phyloP scores from a whole-genome alignment of 92 coral and sea anemone genomes.

The Hydrozoanthus gracilis region DNA sequence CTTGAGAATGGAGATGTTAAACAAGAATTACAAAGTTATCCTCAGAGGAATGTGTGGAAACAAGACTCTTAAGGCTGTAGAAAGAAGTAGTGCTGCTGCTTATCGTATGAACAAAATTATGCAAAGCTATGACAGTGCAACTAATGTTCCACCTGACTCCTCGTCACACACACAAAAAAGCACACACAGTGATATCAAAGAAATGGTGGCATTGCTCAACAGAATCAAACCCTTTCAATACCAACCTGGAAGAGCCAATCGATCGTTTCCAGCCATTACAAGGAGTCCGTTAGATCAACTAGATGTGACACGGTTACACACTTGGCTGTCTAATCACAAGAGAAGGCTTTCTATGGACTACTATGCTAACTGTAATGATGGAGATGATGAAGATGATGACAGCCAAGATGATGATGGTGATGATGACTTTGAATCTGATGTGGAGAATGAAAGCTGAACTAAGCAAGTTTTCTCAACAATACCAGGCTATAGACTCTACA shows the following conservation, averaged over 20 bases:
- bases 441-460: not conserved
- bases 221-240: slow-evolving; percentile 42
- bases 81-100: no score
- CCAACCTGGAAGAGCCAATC: slow-evolving; percentile 42
- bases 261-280: slow-evolving; percentile 47
- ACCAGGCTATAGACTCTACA: not conserved
- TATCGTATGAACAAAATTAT: no score
- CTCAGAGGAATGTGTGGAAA: slow-evolving; percentile 60
- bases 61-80: slow-evolving; percentile 63
- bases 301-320: slow-evolving; percentile 32
- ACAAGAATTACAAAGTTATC: slow-evolving; percentile 22
- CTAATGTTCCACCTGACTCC: slow-evolving; percentile 49
- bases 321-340: slow-evolving; percentile 60
- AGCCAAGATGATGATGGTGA: slow-evolving; percentile 16
- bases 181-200: slow-evolving; percentile 53
- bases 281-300: slow-evolving; percentile 66
- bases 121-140: slow-evolving; percentile 50
- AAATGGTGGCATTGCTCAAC: slow-evolving; percentile 40
- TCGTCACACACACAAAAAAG: slow-evolving; percentile 58
- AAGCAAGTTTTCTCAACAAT: not conserved
- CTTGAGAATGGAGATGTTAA: slow-evolving; percentile 43
- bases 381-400: slow-evolving; percentile 2
- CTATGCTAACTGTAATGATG: slow-evolving; percentile 20
- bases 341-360: slow-evolving; percentile 1
- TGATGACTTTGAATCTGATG: not conserved